A percentile compares a stretch with the other conserved stretches of the same genome.
Conservation (phyloP, 2,797 vertebrate species). For the Alauda arvensis region DNA sequence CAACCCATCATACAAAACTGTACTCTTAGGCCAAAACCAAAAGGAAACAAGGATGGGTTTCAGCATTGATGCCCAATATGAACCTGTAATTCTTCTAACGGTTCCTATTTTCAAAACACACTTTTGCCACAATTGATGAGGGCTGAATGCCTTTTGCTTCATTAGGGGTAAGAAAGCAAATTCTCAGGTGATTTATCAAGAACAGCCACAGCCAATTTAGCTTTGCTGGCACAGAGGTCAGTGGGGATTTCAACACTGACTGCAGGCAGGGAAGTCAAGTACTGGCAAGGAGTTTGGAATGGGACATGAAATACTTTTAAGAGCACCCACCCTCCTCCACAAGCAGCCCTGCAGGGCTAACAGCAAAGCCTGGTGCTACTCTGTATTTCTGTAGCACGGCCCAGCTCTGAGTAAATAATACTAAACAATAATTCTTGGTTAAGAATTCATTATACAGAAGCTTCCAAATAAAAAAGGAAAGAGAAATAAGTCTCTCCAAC, state of each 20-base stretch:
- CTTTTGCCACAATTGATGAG: neutral
- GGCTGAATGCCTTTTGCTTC: neutral
- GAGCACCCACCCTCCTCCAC: neutral
- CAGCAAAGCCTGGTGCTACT: neutral
- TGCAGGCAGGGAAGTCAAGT: neutral
- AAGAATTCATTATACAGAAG: constrained; percentile 52
- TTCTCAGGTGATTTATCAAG: neutral
- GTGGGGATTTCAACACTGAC: neutral
- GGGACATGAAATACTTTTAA: neutral
- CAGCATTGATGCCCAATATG: neutral
- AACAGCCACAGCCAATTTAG: neutral
- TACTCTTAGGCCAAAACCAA: neutral
- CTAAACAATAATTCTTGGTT: constrained; percentile 32
- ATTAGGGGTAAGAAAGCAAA: neutral
- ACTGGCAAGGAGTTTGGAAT: neutral
- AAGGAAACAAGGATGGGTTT: neutral
- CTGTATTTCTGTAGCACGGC: neutral
- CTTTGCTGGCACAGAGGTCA: neutral
- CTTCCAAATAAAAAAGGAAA: neutral
- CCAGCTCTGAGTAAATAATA: constrained; percentile 1
- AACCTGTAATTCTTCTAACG: neutral
- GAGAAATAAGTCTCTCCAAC: constrained; percentile 48
- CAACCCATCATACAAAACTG: neutral
- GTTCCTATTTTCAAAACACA: neutral
- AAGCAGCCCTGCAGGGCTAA: neutral